A percentile compares a stretch with the other conserved stretches of the same genome.
Evolutionary conservation across 53 echinoderm and acorn worm genomes (phyloP).

Genomic region (Patiria pectinifera): DNA sequence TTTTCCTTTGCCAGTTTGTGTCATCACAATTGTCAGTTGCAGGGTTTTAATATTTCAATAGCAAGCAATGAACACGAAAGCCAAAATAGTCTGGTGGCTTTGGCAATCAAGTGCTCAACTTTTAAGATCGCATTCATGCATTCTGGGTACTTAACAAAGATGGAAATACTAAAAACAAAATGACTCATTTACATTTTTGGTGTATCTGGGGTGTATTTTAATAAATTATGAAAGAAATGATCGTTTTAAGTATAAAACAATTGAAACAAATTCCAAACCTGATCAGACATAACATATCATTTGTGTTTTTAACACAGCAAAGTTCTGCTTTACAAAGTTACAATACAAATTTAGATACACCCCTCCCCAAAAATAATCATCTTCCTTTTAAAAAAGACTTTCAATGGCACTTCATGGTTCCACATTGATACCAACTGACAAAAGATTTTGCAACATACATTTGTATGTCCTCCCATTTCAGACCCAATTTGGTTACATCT

Average conservation of each 20-base stretch:
- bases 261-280: not conserved
- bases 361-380: not conserved
- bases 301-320: not conserved
- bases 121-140: not conserved
- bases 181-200: not conserved
- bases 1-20: too few species aligned
- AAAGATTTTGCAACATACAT: not conserved
- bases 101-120: not conserved
- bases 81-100: not conserved
- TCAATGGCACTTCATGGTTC: slow-evolving; percentile 3
- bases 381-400: not conserved
- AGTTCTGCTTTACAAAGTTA: not conserved
- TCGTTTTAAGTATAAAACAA: not conserved
- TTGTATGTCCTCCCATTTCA: not conserved
- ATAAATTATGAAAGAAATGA: slow-evolving; percentile 1
- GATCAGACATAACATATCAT: not conserved
- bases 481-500: not conserved
- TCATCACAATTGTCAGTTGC: too few species aligned
- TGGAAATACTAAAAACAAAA: not conserved
- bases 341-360: not conserved
- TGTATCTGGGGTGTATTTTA: not conserved
- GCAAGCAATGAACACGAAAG: not conserved
- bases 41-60: not conserved
- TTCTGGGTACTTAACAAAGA: not conserved
- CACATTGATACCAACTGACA: not conserved